A percentile compares a stretch with the other conserved stretches of the same genome.
These are phyloP conservation scores for Ramphastos sulfuratus DNA, from an alignment of 2,113 vertebrate genomes.

Conservation along the genomic window DNA sequence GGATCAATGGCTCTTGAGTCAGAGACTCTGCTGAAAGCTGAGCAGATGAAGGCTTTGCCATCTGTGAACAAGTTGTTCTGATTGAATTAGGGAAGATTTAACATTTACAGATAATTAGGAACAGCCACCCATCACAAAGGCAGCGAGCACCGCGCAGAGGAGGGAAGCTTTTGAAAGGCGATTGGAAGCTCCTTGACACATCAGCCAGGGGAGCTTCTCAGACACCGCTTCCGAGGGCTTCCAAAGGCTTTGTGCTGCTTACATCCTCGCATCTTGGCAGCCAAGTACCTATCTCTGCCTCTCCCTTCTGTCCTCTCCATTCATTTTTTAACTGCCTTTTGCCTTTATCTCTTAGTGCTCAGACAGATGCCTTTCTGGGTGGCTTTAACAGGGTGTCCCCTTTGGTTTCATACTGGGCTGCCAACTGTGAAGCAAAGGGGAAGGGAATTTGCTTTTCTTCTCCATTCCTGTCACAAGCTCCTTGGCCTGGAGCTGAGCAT, in stretches of 20 bases:
- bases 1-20: slow-evolving; percentile 15
- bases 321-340: not conserved
- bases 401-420: not conserved
- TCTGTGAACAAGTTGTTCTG: slow-evolving; percentile 68
- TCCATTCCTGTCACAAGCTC: not conserved
- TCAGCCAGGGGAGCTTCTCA: slow-evolving; percentile 59
- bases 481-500: not conserved
- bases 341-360: not conserved
- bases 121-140: slow-evolving; percentile 55
- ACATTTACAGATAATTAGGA: slow-evolving; percentile 73
- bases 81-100: slow-evolving; percentile 70
- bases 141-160: not conserved
- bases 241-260: slow-evolving; percentile 35
- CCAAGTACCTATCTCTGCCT: not conserved
- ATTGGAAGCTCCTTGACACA: slow-evolving; percentile 57
- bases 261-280: not conserved
- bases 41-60: slow-evolving; percentile 63
- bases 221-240: slow-evolving; percentile 53
- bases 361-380: not conserved
- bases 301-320: not conserved
- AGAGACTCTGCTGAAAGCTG: not conserved
- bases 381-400: not conserved
- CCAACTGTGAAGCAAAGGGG: not conserved
- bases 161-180: slow-evolving; percentile 51
- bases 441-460: not conserved